These are phyloP conservation scores for Catocala nupta DNA, from an alignment of 2,888 invertebrate species.

Conservation along the genomic window DNA sequence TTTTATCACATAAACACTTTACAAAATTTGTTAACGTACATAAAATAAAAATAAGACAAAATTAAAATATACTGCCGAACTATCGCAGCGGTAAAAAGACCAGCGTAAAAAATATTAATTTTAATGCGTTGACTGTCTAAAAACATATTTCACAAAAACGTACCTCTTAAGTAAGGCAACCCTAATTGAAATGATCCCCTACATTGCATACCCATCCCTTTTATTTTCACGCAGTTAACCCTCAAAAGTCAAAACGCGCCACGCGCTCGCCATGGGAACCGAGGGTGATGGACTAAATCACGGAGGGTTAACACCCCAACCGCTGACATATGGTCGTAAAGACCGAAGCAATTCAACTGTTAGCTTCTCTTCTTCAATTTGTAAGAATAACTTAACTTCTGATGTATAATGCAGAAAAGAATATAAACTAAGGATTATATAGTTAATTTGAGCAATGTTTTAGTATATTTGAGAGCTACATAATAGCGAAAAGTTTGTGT, in stretches of 20 bases:
- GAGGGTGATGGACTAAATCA: constrained; percentile 48
- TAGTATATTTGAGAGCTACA: too few species aligned
- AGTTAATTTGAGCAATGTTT: too few species aligned
- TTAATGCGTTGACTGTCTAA: background rate
- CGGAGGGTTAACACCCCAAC: constrained; percentile 47
- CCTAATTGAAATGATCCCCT: constrained; percentile 53
- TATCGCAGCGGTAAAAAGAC: background rate
- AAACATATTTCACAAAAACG: constrained; percentile 1
- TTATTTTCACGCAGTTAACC: constrained; percentile 43
- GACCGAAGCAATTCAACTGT: constrained; percentile 33
- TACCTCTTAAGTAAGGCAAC: constrained; percentile 17
- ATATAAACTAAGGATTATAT: too few species aligned
- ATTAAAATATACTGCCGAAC: too few species aligned
- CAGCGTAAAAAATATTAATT: background rate
- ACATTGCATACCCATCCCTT: constrained; percentile 33
- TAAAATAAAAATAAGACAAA: too few species aligned
- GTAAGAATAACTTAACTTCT: constrained; percentile 4
- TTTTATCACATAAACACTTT: too few species aligned
- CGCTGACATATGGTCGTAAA: constrained; percentile 54
- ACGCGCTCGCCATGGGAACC: constrained; percentile 64
- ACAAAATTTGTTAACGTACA: too few species aligned
- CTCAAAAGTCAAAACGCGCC: constrained; percentile 48
- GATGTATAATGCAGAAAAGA: too few species aligned
- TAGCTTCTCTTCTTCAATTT: constrained; percentile 27
- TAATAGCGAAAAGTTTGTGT: too few species aligned